These are phyloP conservation scores for Hemistola chrysoprasaria DNA, from an alignment of 2,888 invertebrate species.

Conservation along the genomic window DNA sequence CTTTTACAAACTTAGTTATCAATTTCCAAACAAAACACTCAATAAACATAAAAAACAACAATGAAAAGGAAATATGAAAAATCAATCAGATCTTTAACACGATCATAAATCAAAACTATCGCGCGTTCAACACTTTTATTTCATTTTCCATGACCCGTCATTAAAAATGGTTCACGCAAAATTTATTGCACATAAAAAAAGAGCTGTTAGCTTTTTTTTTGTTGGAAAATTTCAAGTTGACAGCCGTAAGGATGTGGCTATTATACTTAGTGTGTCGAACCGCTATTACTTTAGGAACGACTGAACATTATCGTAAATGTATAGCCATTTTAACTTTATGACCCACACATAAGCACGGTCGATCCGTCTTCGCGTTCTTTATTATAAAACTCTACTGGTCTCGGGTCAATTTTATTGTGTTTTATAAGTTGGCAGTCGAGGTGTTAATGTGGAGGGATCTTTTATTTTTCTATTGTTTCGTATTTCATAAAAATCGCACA, in stretches of 20 bases:
- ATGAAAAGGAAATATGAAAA: background rate
- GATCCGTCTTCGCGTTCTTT: conserved; percentile 42
- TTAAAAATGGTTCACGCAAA: conserved; percentile 11
- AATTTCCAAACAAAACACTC: too few relatives aligned
- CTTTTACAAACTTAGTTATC: too few relatives aligned
- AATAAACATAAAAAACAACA: too few relatives aligned
- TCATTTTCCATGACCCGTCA: conserved; percentile 11
- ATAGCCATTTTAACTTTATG: conserved; percentile 64
- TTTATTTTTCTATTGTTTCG: too few relatives aligned
- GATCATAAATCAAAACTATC: conserved; percentile 10
- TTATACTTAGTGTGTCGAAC: conserved; percentile 50
- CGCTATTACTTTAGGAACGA: conserved; percentile 57
- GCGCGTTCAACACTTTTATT: conserved; percentile 7
- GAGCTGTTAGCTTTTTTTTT: conserved; percentile 3
- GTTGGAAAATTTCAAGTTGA: conserved; percentile 24
- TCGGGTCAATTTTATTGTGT: conserved; percentile 29
- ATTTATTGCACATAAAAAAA: conserved; percentile 20
- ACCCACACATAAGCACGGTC: conserved; percentile 47
- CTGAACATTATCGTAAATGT: conserved; percentile 64
- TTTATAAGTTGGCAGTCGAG: conserved; percentile 14
- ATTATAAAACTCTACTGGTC: conserved; percentile 34
- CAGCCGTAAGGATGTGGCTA: conserved; percentile 36
- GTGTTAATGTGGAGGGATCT: conserved; percentile 12
- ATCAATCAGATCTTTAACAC: background rate
- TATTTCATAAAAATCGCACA: too few relatives aligned